These are phyloP conservation scores for Flexamia atlantica DNA, from an alignment of 2,888 invertebrate genomes.

Conservation along the genomic window DNA sequence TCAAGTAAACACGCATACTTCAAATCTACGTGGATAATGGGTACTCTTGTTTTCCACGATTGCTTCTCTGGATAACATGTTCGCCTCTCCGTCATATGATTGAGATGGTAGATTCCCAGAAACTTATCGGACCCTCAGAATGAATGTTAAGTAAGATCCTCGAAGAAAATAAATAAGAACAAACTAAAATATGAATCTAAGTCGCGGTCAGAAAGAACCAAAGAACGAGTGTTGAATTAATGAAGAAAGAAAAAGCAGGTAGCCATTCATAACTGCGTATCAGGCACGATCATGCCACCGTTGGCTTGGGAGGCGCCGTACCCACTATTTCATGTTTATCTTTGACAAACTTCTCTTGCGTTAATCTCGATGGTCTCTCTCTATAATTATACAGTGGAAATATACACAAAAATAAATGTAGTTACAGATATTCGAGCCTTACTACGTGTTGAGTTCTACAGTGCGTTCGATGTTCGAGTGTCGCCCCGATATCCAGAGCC, in stretches of 20 bases:
- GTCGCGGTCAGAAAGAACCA: conserved; percentile 9
- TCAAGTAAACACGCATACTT: background rate
- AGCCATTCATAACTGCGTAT: conserved; percentile 54
- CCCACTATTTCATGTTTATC: conserved; percentile 59
- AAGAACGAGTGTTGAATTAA: conserved; percentile 50
- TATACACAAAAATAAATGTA: conserved; percentile 58
- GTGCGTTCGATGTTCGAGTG: conserved; percentile 37
- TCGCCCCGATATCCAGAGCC: background rate
- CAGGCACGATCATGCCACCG: conserved; percentile 10
- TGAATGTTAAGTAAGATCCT: background rate
- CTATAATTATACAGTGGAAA: conserved; percentile 58
- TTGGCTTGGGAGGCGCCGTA: conserved; percentile 29
- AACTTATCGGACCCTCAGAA: background rate
- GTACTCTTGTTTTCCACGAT: too few relatives aligned
- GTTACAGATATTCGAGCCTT: conserved; percentile 54
- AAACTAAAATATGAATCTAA: conserved; percentile 30
- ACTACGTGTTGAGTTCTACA: conserved; percentile 55
- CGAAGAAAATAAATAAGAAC: conserved; percentile 3
- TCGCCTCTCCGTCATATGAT: too few relatives aligned
- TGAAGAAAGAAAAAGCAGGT: conserved; percentile 58
- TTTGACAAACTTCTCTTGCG: conserved; percentile 54
- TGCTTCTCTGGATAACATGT: too few relatives aligned
- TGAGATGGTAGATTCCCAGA: too few relatives aligned
- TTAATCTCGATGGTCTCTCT: conserved; percentile 52
- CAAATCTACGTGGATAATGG: too few relatives aligned